Percentiles rank a stretch among this genome's conserved stretches.
These are phyloP conservation scores for Glaucidium brasilianum DNA, from an alignment of 2,113 vertebrate species.

Conservation along the genomic window DNA sequence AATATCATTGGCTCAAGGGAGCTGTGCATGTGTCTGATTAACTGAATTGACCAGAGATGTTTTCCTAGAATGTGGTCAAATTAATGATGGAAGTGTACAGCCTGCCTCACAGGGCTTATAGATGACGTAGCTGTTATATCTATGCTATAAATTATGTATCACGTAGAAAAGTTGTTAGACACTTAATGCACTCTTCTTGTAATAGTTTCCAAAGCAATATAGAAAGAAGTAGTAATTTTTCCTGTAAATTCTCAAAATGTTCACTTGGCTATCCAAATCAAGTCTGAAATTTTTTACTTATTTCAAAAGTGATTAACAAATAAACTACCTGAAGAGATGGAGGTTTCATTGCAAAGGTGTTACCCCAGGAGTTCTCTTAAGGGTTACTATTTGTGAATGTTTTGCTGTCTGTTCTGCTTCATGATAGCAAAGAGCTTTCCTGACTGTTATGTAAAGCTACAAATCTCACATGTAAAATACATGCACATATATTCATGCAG, in stretches of 20 bases:
- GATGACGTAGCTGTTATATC: neutral
- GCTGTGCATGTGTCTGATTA: neutral
- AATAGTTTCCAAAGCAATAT: neutral
- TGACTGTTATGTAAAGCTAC: neutral
- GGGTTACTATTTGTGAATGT: neutral
- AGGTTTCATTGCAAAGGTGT: neutral
- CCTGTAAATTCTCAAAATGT: conserved; percentile 13
- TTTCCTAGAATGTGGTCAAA: neutral
- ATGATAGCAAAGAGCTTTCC: neutral
- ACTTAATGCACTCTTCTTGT: neutral
- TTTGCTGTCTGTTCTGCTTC: neutral
- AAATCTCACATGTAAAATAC: neutral
- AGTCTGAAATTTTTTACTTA: conserved; percentile 1
- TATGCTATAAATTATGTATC: neutral
- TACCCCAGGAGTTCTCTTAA: neutral
- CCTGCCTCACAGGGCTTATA: neutral
- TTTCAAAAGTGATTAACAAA: neutral
- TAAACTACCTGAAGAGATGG: neutral
- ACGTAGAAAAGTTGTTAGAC: neutral
- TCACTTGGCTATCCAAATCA: neutral
- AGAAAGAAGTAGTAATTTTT: neutral
- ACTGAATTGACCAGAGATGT: neutral
- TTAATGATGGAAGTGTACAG: neutral
- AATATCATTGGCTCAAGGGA: neutral
- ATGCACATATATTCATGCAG: neutral